These are phyloP conservation scores for Callitettix versicolor DNA, from an alignment of 1,140 invertebrate species.

Conservation along the genomic window DNA sequence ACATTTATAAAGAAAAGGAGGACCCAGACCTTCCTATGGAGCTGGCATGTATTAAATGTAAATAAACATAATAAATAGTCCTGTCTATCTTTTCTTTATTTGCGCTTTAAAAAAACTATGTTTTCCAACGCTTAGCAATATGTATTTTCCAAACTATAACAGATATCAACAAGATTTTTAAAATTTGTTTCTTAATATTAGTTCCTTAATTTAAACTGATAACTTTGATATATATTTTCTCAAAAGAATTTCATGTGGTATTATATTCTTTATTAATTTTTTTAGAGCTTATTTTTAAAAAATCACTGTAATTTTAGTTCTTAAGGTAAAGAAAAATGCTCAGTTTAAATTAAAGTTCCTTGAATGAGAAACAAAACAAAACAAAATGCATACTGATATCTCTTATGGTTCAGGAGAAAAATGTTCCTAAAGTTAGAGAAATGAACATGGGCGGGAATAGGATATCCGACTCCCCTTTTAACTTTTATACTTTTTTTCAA, in stretches of 20 bases:
- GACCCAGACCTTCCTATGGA: conserved; percentile 1
- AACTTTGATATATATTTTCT: neutral
- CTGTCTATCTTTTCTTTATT: neutral
- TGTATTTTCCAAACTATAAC: neutral
- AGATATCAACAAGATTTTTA: neutral
- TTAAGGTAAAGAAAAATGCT: neutral
- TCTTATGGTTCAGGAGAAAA: neutral
- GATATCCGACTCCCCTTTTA: neutral
- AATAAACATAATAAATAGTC: neutral
- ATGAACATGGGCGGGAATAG: neutral
- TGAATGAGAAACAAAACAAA: neutral
- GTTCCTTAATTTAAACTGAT: neutral
- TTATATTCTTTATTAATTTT: neutral
- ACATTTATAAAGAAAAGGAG: neutral
- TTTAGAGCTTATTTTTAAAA: neutral
- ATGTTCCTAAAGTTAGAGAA: conserved; percentile 1
- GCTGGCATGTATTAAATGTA: conserved; percentile 1
- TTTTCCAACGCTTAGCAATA: neutral
- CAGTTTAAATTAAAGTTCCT: neutral
- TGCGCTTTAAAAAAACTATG: neutral
- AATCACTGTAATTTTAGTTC: neutral
- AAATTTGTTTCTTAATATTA: neutral
- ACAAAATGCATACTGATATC: neutral
- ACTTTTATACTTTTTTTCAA: too few relatives aligned
- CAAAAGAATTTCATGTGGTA: neutral